These are phyloP conservation scores for Loripinus fragilis DNA, from an alignment of 2,888 invertebrate species.

Conservation along the genomic window DNA sequence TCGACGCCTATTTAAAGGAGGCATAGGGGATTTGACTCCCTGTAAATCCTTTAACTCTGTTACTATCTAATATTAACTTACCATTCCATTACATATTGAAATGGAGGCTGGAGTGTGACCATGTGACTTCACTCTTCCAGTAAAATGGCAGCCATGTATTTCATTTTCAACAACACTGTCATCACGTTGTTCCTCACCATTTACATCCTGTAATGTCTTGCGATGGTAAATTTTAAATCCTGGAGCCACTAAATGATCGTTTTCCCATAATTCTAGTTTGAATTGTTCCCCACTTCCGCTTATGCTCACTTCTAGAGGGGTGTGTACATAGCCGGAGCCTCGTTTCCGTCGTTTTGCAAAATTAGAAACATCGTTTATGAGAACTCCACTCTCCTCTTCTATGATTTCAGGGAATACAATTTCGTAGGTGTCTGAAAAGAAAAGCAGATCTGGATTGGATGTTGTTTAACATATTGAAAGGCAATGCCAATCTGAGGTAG, in stretches of 20 bases:
- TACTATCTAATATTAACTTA: slow-evolving; percentile 53
- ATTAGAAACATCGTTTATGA: slow-evolving; percentile 50
- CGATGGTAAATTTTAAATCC: slow-evolving; percentile 75
- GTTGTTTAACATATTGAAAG: no score
- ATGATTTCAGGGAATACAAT: slow-evolving; percentile 60
- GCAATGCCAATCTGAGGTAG: no score
- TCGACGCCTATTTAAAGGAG: no score
- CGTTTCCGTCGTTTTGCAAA: slow-evolving; percentile 55
- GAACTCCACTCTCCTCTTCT: slow-evolving; percentile 45
- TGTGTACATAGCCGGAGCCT: slow-evolving; percentile 34
- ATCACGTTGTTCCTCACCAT: slow-evolving; percentile 36
- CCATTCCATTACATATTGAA: slow-evolving; percentile 73
- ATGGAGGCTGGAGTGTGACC: slow-evolving; percentile 61
- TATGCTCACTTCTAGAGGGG: slow-evolving; percentile 66
- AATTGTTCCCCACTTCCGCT: slow-evolving; percentile 68
- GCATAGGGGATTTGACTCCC: no score
- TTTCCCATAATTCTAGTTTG: slow-evolving; percentile 69
- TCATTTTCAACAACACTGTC: slow-evolving; percentile 23
- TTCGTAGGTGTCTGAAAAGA: slow-evolving; percentile 53
- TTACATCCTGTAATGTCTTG: slow-evolving; percentile 42
- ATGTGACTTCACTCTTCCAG: slow-evolving; percentile 61
- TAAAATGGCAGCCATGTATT: slow-evolving; percentile 62
- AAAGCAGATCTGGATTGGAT: no score
- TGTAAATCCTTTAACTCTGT: no score
- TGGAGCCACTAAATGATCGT: slow-evolving; percentile 68